Evolutionary conservation across 2,888 invertebrate species (phyloP).

Genomic region (Conistra vaccinii): DNA sequence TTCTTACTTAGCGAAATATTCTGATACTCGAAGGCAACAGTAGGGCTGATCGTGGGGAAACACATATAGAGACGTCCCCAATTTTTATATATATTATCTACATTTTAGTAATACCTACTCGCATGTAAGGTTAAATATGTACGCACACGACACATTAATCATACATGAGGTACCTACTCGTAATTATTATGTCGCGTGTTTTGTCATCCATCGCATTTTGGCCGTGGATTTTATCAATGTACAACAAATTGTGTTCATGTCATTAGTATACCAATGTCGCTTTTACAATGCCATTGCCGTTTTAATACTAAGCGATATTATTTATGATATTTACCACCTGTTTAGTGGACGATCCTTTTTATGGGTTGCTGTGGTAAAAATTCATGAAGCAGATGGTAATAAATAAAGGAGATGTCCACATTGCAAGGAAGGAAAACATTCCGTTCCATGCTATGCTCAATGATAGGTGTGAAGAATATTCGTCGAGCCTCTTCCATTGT

Average conservation of each 20-base stretch:
- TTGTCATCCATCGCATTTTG: slow-evolving; percentile 80
- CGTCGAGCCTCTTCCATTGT: neutral
- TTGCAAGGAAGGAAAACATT: slow-evolving; percentile 13
- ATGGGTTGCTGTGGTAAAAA: slow-evolving; percentile 20
- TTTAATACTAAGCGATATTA: slow-evolving; percentile 38
- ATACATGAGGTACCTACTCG: slow-evolving; percentile 77
- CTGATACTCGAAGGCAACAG: neutral
- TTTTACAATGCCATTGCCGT: slow-evolving; percentile 58
- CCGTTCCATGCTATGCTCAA: neutral
- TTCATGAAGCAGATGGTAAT: neutral
- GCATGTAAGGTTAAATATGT: slow-evolving; percentile 63
- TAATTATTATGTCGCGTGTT: slow-evolving; percentile 86
- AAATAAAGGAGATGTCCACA: slow-evolving; percentile 25
- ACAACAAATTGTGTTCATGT: slow-evolving; percentile 77
- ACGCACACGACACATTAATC: slow-evolving; percentile 71
- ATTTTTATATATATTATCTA: neutral
- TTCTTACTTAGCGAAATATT: neutral
- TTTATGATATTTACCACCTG: slow-evolving; percentile 49
- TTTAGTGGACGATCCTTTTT: slow-evolving; percentile 29
- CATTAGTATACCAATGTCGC: slow-evolving; percentile 70
- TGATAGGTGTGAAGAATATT: neutral
- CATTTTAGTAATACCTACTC: slow-evolving; percentile 42
- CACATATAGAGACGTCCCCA: neutral
- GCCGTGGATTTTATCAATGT: slow-evolving; percentile 81
- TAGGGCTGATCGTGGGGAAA: neutral